Evolutionary conservation across 2,888 invertebrate species (phyloP).

Genomic region (Agrotis puta): DNA sequence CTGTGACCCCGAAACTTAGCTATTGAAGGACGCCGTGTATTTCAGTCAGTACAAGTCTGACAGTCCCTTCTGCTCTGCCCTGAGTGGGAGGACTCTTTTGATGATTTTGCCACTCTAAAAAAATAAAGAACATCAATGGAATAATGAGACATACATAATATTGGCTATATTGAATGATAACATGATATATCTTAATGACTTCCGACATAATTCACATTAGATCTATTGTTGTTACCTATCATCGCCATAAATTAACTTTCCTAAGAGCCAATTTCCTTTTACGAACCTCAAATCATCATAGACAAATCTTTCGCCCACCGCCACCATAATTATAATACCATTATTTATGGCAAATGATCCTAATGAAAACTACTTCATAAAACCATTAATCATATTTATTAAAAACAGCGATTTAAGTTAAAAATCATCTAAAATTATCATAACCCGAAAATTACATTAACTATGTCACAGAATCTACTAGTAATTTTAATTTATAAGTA

Average conservation of each 20-base stretch:
- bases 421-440: conserved; percentile 46
- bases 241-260: conserved; percentile 23
- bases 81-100: too few relatives aligned
- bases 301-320: conserved; percentile 29
- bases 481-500: conserved; percentile 24
- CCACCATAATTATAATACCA: conserved; percentile 43
- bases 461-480: conserved; percentile 39
- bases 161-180: not conserved
- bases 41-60: too few relatives aligned
- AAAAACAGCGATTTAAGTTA: conserved; percentile 39
- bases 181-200: conserved; percentile 6
- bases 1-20: too few relatives aligned
- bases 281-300: conserved; percentile 9
- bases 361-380: conserved; percentile 51
- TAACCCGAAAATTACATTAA: conserved; percentile 36
- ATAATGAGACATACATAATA: too few relatives aligned
- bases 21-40: too few relatives aligned
- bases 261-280: conserved; percentile 25
- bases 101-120: too few relatives aligned
- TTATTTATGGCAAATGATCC: conserved; percentile 50
- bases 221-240: conserved; percentile 13
- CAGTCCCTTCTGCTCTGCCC: too few relatives aligned
- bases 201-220: conserved; percentile 8
- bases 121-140: too few relatives aligned
- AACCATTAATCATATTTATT: conserved; percentile 44